phyloP scores from a whole-genome alignment of 2,113 vertebrate species.

The Thinocorus orbignyianus region DNA sequence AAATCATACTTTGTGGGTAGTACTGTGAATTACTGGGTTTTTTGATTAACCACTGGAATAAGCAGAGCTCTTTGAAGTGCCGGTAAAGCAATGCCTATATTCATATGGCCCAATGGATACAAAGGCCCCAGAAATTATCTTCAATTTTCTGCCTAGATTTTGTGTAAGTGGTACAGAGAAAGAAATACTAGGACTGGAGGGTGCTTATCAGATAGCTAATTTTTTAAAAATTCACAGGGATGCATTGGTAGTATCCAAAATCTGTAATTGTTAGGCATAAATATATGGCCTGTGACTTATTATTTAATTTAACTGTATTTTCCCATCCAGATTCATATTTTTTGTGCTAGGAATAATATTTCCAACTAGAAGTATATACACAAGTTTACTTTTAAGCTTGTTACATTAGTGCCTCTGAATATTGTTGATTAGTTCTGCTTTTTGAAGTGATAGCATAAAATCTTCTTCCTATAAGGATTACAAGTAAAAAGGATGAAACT shows the following conservation, averaged over 20 bases:
- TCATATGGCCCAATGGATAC: background rate
- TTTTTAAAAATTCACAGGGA: background rate
- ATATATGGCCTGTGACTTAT: background rate
- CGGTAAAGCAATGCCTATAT: background rate
- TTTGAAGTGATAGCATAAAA: background rate
- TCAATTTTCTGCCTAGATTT: background rate
- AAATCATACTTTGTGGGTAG: background rate
- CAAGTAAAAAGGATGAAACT: background rate
- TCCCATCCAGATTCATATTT: background rate
- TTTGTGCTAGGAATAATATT: background rate
- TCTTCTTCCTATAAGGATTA: background rate
- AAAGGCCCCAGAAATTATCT: background rate
- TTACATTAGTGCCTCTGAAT: background rate
- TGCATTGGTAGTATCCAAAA: background rate
- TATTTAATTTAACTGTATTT: background rate
- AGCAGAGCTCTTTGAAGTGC: background rate
- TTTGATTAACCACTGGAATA: slow-evolving; percentile 9
- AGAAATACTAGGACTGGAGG: background rate
- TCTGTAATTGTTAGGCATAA: background rate
- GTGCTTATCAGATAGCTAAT: background rate
- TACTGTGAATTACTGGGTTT: background rate
- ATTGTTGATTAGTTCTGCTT: background rate
- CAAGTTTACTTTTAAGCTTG: background rate
- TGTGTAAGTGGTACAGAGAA: background rate
- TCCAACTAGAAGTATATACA: background rate